phyloP scores from a whole-genome alignment of 2,797 vertebrate genomes.

The Crypturellus tataupa region DNA sequence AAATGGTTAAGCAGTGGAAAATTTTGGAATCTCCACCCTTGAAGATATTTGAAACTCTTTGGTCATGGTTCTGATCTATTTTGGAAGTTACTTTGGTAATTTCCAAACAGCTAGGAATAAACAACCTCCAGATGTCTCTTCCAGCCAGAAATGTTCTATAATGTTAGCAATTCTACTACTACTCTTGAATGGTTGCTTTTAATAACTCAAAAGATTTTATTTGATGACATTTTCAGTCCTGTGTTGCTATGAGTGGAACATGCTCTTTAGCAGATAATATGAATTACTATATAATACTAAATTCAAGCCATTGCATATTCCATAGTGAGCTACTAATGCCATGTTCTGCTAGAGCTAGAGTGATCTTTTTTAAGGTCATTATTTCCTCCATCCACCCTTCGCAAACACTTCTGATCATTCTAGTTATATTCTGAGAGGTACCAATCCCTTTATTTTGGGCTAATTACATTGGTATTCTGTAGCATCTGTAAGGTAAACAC shows the following conservation, averaged over 20 bases:
- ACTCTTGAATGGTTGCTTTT: too few relatives aligned
- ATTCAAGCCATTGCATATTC: neutral
- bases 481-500: constrained; percentile 14
- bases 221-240: neutral
- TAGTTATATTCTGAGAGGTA: neutral
- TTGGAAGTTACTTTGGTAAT: neutral
- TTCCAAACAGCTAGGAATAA: neutral
- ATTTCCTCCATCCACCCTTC: neutral
- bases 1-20: neutral
- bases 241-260: neutral
- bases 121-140: neutral
- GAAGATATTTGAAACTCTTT: neutral
- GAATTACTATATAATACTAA: neutral
- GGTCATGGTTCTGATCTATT: neutral
- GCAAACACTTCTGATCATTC: neutral
- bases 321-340: neutral
- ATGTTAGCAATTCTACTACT: too few relatives aligned
- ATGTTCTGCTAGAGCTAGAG: neutral
- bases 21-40: neutral
- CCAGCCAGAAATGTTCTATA: neutral
- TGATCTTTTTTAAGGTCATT: neutral
- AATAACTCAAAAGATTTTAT: neutral
- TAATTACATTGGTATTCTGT: neutral
- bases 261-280: neutral
- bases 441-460: neutral